Base-by-base conservation (phyloP, 2,113 vertebrate genomes). In the Himantopus leucocephalus region DNA sequence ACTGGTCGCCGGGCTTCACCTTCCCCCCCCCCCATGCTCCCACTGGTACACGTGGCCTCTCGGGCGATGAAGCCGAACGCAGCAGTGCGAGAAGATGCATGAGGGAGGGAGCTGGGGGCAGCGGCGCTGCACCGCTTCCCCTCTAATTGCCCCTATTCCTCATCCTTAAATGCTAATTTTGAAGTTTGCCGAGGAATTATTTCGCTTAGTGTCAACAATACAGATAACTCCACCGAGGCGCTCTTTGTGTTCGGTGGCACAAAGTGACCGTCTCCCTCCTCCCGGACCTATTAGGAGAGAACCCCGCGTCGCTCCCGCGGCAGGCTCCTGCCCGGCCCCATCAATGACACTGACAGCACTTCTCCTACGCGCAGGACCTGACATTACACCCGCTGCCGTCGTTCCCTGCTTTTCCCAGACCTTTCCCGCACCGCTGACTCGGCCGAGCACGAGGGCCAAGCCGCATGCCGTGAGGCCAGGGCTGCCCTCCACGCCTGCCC, bases 201-300 rank as follows among this genome's bases (percentile, higher is more conserved):
- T 97, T 96, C 96, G 84, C 89, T 95, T 96, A 96, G 80, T 94
- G 96, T 96, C 97, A 97, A 95, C 85, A 81, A 91, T 96, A 97
- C 64, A 50, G 93, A 96, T 95, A 87, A 77, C 39, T 52, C 52
- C 0, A 0, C 67, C 29, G 48, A 70, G 4, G 1, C 5, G 29
- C 58, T 90, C 91, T 55, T 88, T 74, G 58, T 71, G 79, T 59
- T 92, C 2, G 0, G 47, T 4, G 7, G 58, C 48, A 50, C 94
- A 14, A 59, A 20, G 80, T 6, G 45, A 60, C 91, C 2, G 1
- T 12, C n/a, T 67, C 63, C 43, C 20, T 59, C 94, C 90, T 92
- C 91, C 47, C 14, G 9, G 66, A 62, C 93, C 88, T 84, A 94
- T 97, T 97, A 97, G 91, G 68, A 74, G 94, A 88, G 83, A 88